Conservation (phyloP, 2,113 vertebrate species). For the Prochilodus magdalenae region DNA sequence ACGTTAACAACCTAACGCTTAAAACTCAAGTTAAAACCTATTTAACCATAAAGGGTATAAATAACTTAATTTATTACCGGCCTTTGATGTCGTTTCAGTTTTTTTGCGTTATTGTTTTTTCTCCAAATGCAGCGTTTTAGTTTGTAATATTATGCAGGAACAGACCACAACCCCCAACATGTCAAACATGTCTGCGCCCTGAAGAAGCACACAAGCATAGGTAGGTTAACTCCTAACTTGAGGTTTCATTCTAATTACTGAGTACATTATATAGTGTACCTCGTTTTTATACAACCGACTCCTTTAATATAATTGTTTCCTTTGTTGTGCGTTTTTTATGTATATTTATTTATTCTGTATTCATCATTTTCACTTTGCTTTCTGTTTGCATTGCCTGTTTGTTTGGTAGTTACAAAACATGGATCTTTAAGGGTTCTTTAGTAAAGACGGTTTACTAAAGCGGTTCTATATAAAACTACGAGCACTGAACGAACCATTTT, state of each 20-base stretch:
- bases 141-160: neutral
- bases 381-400: too few relatives aligned
- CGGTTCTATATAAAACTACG: too few relatives aligned
- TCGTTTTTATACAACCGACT: neutral
- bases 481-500: too few relatives aligned
- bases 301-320: neutral
- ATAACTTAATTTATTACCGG: neutral
- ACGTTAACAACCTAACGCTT: neutral
- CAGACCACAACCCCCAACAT: constrained; percentile 44
- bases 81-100: too few relatives aligned
- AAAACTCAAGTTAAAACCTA: neutral
- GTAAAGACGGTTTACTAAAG: too few relatives aligned
- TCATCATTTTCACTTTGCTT: too few relatives aligned
- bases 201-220: constrained; percentile 3
- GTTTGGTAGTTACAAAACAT: too few relatives aligned
- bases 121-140: neutral
- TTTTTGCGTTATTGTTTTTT: neutral
- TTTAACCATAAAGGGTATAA: too few relatives aligned
- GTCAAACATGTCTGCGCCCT: constrained; percentile 51
- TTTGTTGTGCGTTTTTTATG: neutral
- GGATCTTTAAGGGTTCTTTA: too few relatives aligned
- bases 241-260: neutral
- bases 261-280: neutral
- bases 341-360: too few relatives aligned
- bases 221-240: neutral